phyloP scores from a whole-genome alignment of 2,888 invertebrate genomes.

The Drosophila trichaetosa region DNA sequence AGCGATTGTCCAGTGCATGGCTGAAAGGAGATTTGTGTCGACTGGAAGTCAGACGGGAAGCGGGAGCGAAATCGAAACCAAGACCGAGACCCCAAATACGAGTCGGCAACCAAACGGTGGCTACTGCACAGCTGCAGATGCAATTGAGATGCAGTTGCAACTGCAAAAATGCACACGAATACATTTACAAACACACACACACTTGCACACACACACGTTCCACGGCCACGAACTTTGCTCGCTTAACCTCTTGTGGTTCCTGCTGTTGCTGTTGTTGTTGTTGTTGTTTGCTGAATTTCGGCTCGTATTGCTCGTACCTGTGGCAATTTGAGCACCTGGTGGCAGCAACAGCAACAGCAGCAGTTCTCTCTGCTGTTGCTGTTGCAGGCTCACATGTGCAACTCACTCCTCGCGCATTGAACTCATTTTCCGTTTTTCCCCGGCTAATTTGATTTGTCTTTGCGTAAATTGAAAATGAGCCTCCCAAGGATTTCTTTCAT shows the following conservation, averaged over 20 bases:
- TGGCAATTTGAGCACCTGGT: conserved; percentile 73
- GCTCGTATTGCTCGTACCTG: conserved; percentile 47
- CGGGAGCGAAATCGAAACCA: conserved; percentile 4
- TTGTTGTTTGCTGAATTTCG: conserved; percentile 59
- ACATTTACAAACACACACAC: not conserved
- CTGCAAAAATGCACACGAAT: conserved; percentile 12
- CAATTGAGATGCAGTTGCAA: conserved; percentile 67
- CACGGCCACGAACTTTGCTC: conserved; percentile 82
- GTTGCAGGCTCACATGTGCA: conserved; percentile 35
- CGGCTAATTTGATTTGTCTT: conserved; percentile 59
- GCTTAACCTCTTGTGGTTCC: conserved; percentile 65
- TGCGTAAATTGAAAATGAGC: conserved; percentile 73
- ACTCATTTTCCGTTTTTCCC: conserved; percentile 64
- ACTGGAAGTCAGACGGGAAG: conserved; percentile 27
- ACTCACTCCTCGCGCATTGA: conserved; percentile 19
- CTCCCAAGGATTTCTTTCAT: conserved; percentile 46
- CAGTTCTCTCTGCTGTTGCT: conserved; percentile 2
- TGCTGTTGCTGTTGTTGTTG: conserved; percentile 29
- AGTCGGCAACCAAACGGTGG: conserved; percentile 38
- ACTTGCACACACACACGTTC: conserved; percentile 48
- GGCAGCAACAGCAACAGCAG: conserved; percentile 5
- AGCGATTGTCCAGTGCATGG: conserved; percentile 15
- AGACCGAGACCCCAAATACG: conserved; percentile 42
- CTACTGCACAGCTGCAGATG: conserved; percentile 74
- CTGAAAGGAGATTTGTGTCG: conserved; percentile 28